Conservation (phyloP, 2,888 invertebrate genomes). For the Camptogramma bilineatum region DNA sequence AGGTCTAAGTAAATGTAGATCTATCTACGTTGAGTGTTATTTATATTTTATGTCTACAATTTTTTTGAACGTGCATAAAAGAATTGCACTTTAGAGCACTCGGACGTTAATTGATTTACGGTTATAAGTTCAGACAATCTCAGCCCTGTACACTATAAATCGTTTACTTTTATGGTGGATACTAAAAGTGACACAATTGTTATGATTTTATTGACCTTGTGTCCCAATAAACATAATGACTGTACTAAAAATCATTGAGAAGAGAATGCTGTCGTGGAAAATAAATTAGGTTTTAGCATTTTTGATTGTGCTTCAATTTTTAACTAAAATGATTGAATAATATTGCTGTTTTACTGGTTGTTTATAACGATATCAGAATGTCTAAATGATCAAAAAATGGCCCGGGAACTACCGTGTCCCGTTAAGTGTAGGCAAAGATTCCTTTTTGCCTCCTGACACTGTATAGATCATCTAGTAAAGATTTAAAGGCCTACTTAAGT, state of each 20-base stretch:
- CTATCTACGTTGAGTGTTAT: neutral
- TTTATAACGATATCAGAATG: too few relatives aligned
- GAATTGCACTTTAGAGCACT: slow-evolving; percentile 4
- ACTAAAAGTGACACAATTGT: slow-evolving; percentile 33
- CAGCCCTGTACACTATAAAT: slow-evolving; percentile 30
- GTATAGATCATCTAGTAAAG: too few relatives aligned
- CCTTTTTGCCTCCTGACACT: too few relatives aligned
- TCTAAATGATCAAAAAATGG: too few relatives aligned
- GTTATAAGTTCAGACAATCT: slow-evolving; percentile 30
- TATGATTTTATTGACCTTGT: slow-evolving; percentile 30
- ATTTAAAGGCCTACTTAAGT: too few relatives aligned
- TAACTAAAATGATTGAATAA: neutral
- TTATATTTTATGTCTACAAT: neutral
- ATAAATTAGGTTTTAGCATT: neutral
- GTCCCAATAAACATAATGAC: slow-evolving; percentile 29
- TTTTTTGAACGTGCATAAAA: neutral
- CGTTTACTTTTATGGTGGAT: slow-evolving; percentile 36
- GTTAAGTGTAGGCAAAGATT: too few relatives aligned
- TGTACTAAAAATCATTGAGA: slow-evolving; percentile 23
- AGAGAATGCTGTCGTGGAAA: slow-evolving; percentile 12
- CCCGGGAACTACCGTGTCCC: too few relatives aligned
- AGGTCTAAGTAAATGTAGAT: neutral
- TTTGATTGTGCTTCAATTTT: slow-evolving; percentile 1
- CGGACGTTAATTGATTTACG: slow-evolving; percentile 31
- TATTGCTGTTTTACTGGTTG: neutral